Conservation (phyloP, 2,888 invertebrate genomes). For the Drosophila dives region DNA sequence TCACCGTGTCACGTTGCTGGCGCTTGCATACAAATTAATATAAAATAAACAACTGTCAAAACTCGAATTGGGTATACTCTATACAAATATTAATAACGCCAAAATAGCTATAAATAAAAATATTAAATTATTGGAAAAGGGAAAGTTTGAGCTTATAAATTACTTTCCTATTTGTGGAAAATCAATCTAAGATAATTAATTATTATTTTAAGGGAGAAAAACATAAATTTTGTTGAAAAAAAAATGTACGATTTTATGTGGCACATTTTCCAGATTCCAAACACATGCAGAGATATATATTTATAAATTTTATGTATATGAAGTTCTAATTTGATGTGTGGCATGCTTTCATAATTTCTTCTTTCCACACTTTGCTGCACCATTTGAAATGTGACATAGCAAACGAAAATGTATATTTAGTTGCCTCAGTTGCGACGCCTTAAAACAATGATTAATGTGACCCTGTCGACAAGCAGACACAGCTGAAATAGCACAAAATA, state of each 20-base stretch:
- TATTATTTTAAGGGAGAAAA: background rate
- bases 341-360: slow-evolving; percentile 11
- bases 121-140: background rate
- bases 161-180: background rate
- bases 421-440: background rate
- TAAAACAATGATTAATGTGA: slow-evolving; percentile 42
- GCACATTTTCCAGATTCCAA: background rate
- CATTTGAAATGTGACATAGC: background rate
- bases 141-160: background rate
- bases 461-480: slow-evolving; percentile 41
- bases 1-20: slow-evolving; percentile 34
- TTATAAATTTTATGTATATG: too few species aligned
- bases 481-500: background rate
- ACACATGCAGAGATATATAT: background rate
- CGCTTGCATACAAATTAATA: slow-evolving; percentile 57
- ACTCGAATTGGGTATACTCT: slow-evolving; percentile 14
- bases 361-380: slow-evolving; percentile 4
- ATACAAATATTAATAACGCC: background rate
- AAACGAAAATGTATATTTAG: background rate
- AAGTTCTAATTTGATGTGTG: background rate
- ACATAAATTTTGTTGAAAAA: background rate
- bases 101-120: background rate
- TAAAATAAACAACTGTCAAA: slow-evolving; percentile 1
- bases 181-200: background rate
- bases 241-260: too few species aligned